A percentile compares a stretch with the other conserved stretches of the same genome.
phyloP scores from a whole-genome alignment of 2,113 vertebrate species.

The Clupea harengus region DNA sequence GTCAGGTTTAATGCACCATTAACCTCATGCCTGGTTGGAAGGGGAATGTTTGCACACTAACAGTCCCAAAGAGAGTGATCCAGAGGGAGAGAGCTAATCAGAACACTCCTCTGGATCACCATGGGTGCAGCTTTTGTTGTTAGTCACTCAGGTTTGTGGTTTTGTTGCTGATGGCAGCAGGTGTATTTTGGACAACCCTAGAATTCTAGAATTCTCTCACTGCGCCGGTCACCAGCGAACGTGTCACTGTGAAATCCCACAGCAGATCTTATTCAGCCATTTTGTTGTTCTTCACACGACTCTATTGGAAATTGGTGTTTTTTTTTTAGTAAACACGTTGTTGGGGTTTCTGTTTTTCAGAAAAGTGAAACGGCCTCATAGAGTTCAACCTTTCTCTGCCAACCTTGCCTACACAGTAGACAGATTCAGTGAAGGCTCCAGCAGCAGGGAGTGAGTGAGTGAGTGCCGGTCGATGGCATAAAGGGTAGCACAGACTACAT shows the following conservation, averaged over 20 bases:
- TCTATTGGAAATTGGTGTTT: not conserved
- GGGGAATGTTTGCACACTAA: not conserved
- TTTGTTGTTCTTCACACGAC: not conserved
- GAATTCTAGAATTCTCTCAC: not conserved
- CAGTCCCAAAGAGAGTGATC: not conserved
- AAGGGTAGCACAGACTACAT: no score
- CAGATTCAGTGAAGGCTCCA: no score
- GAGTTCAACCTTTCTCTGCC: not conserved
- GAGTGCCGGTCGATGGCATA: not conserved
- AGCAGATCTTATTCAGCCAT: not conserved
- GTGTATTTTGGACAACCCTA: not conserved
- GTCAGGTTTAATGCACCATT: not conserved
- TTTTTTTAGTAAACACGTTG: no score
- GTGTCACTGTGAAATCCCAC: not conserved
- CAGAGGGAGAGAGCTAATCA: not conserved
- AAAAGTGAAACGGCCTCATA: not conserved
- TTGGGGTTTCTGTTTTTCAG: not conserved
- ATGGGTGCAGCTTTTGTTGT: not conserved
- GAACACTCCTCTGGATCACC: not conserved
- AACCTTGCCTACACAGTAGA: not conserved
- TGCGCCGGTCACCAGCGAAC: not conserved
- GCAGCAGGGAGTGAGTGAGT: not conserved
- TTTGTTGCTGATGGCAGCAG: slow-evolving; percentile 8
- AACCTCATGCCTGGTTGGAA: not conserved
- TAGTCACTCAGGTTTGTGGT: not conserved